Evolutionary conservation across 2,113 vertebrate species (phyloP).

Genomic region (Puntigrus tetrazona): DNA sequence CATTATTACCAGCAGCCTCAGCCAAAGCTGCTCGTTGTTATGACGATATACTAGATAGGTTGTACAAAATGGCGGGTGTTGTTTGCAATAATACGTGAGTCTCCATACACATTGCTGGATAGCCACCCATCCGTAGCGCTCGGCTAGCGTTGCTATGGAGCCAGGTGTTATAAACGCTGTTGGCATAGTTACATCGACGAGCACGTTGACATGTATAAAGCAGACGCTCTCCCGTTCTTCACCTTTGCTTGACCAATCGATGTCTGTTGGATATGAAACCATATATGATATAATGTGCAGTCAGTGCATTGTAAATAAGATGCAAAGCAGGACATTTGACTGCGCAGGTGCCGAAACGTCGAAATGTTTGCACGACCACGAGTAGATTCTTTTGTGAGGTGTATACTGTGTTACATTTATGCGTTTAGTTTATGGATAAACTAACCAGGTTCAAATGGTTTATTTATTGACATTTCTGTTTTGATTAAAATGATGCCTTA

Average conservation of each 20-base stretch:
- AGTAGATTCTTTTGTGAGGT: background rate
- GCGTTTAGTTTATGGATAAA: background rate
- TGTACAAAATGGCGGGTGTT: constrained; percentile 85
- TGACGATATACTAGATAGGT: constrained; percentile 79
- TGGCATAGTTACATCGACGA: constrained; percentile 54
- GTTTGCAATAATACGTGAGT: constrained; percentile 66
- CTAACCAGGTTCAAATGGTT: background rate
- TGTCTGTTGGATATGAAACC: background rate
- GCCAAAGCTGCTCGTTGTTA: constrained; percentile 78
- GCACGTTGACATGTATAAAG: constrained; percentile 12
- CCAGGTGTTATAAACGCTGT: constrained; percentile 52
- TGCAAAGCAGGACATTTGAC: background rate
- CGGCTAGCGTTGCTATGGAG: constrained; percentile 54
- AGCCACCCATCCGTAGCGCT: constrained; percentile 27
- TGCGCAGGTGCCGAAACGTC: background rate
- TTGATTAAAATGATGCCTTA: background rate
- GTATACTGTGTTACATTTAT: background rate
- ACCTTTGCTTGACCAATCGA: background rate
- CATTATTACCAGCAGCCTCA: constrained; percentile 64
- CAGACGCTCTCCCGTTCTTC: background rate
- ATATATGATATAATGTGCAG: background rate
- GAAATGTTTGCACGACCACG: background rate
- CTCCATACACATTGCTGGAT: constrained; percentile 59
- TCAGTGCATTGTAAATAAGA: constrained; percentile 4
- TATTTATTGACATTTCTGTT: background rate